These are phyloP conservation scores for Mantis religiosa DNA, from an alignment of 2,888 invertebrate genomes.

Conservation along the genomic window DNA sequence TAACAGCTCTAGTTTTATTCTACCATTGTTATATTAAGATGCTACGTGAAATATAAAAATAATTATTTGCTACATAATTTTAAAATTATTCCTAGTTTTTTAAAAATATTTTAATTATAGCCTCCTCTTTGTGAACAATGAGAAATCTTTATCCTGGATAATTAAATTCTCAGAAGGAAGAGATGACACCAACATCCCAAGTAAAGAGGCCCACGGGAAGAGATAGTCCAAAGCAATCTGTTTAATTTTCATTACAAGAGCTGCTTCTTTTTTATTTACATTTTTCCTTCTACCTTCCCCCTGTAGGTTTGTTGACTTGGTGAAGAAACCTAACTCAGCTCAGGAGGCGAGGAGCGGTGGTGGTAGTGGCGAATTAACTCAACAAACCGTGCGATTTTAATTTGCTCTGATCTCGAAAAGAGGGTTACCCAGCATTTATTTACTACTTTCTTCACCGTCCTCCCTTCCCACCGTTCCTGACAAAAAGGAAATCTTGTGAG, in stretches of 20 bases:
- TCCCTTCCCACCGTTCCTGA: neutral
- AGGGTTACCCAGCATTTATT: neutral
- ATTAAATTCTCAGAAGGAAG: neutral
- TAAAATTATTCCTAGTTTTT: too few relatives aligned
- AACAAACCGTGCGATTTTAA: conserved; percentile 7
- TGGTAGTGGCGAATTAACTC: neutral
- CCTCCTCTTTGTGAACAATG: too few relatives aligned
- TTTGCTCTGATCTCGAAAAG: conserved; percentile 1
- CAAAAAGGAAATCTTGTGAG: neutral
- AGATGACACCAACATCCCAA: neutral
- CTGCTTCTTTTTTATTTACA: neutral
- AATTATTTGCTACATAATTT: too few relatives aligned
- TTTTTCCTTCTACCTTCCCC: neutral
- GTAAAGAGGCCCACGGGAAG: neutral
- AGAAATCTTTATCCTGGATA: neutral
- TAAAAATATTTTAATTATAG: too few relatives aligned
- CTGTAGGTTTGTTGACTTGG: neutral
- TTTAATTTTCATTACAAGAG: neutral
- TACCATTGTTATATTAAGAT: too few relatives aligned
- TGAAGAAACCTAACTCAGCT: neutral
- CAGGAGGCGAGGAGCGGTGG: neutral
- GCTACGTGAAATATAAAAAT: too few relatives aligned
- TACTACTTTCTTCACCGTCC: neutral
- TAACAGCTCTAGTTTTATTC: too few relatives aligned
- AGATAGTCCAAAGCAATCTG: neutral